These are phyloP conservation scores for Larimichthys crocea DNA, from an alignment of 2,113 vertebrate genomes.

Conservation along the genomic window DNA sequence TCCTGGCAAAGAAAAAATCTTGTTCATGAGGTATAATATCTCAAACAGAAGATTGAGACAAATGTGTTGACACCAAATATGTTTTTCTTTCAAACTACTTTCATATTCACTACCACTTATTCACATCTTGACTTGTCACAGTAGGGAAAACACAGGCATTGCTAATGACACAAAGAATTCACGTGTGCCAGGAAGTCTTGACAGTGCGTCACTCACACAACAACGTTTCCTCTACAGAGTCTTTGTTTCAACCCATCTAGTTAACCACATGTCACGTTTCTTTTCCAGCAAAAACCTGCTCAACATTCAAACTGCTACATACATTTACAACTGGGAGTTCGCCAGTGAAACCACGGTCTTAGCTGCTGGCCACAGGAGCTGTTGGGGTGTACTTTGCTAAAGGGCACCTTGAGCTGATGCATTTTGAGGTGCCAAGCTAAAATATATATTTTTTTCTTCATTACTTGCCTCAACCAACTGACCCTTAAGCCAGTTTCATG, in stretches of 20 bases:
- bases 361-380: conserved; percentile 48
- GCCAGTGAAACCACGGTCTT: conserved; percentile 43
- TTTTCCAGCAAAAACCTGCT: conserved; percentile 25
- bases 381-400: conserved; percentile 54
- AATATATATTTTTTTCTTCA: conserved; percentile 7
- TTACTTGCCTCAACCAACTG: conserved; percentile 19
- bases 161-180: neutral
- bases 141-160: neutral
- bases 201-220: neutral
- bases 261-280: neutral
- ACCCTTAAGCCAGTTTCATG: conserved; percentile 40
- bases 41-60: neutral
- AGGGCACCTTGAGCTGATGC: conserved; percentile 67
- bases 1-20: neutral
- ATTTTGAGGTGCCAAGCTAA: conserved; percentile 37
- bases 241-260: conserved; percentile 34
- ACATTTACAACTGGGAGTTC: conserved; percentile 45
- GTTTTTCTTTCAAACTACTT: neutral
- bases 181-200: neutral
- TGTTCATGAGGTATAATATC: neutral
- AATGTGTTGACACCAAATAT: neutral
- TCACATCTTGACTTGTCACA: neutral
- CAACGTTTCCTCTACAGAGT: neutral
- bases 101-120: neutral
- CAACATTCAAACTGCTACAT: conserved; percentile 26